These are phyloP conservation scores for Coturnix japonica DNA, from an alignment of 2,113 vertebrate species.

Conservation along the genomic window DNA sequence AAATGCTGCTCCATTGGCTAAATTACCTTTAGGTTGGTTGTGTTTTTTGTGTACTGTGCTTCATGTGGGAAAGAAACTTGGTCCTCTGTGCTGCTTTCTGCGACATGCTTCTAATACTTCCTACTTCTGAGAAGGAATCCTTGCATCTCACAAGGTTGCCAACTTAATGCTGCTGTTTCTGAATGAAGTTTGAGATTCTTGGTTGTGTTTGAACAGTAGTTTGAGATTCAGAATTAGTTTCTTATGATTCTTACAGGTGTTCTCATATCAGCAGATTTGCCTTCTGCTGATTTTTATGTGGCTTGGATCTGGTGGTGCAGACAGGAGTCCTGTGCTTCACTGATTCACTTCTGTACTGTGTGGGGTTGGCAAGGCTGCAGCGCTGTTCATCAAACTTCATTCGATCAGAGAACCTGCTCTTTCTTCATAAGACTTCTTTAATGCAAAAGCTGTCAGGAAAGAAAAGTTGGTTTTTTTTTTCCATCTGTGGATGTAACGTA, in stretches of 20 bases:
- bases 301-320: neutral
- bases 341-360: neutral
- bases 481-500: neutral
- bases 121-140: neutral
- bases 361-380: neutral
- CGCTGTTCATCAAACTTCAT: neutral
- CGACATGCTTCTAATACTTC: neutral
- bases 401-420: neutral
- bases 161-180: neutral
- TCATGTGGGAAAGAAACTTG: neutral
- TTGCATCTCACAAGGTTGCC: neutral
- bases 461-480: neutral
- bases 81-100: rapidly evolving
- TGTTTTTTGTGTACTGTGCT: neutral
- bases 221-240: neutral
- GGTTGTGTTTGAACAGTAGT: neutral
- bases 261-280: neutral
- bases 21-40: neutral
- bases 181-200: neutral
- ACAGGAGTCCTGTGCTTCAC: neutral
- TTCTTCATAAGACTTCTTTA: neutral
- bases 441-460: neutral
- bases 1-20: neutral
- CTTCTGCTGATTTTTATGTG: neutral
- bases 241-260: neutral